Percentiles rank a stretch among this genome's conserved stretches.
Conservation (phyloP, 2,888 invertebrate genomes). For the Peribatodes rhomboidaria region DNA sequence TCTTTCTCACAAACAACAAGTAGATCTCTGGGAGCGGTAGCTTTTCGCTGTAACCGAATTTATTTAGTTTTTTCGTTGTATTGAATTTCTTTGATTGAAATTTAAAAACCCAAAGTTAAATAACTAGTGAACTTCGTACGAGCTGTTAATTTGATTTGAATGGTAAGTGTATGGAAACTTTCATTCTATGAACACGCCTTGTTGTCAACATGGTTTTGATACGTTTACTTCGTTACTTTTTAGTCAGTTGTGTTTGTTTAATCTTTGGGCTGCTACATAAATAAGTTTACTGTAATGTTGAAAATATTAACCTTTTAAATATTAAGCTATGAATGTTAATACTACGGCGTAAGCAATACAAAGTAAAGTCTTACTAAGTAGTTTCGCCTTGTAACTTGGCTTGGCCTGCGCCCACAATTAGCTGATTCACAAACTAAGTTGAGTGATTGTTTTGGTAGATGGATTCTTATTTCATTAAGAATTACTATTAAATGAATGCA, state of each 20-base stretch:
- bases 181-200: conserved; percentile 15
- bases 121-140: background rate
- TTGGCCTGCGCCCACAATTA: conserved; percentile 24
- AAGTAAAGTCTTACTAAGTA: conserved; percentile 9
- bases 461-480: too few species aligned
- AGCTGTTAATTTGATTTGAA: background rate
- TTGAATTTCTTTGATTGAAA: background rate
- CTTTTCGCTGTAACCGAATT: conserved; percentile 15
- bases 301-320: background rate
- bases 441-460: conserved; percentile 1
- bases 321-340: background rate
- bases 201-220: conserved; percentile 5
- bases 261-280: background rate
- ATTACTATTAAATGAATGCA: too few species aligned
- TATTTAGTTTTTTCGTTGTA: conserved; percentile 1
- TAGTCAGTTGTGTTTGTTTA: background rate
- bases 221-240: conserved; percentile 3
- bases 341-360: background rate
- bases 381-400: conserved; percentile 24
- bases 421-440: conserved; percentile 25
- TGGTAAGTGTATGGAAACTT: conserved; percentile 7
- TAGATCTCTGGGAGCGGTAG: conserved; percentile 11
- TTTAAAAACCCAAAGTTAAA: conserved; percentile 1
- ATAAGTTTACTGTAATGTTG: background rate
- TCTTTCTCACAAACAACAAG: conserved; percentile 35